Conservation (phyloP, 2,888 invertebrate species). For the Nematopogon swammerdamellus region DNA sequence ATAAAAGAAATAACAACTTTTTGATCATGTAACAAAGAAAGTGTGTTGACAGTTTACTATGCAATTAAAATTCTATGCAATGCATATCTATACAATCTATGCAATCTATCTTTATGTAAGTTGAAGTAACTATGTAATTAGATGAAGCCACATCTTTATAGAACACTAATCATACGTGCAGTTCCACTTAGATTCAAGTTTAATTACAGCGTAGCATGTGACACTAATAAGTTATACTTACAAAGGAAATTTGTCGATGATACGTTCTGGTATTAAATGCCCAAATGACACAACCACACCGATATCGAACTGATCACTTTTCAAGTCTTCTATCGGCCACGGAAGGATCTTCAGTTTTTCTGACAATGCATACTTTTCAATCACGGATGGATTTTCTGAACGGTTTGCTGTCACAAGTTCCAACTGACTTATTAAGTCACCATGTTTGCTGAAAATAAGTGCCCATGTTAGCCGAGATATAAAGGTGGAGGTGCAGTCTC, state of each 20-base stretch:
- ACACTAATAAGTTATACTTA: conserved; percentile 52
- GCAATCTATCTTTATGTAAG: no score
- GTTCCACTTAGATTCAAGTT: no score
- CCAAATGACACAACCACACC: conserved; percentile 95
- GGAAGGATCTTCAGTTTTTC: conserved; percentile 57
- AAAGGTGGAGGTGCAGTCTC: no score
- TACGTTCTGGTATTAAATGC: conserved; percentile 73
- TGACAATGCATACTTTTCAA: conserved; percentile 65
- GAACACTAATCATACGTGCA: background rate
- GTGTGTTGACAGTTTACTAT: no score
- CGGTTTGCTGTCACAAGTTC: conserved; percentile 71
- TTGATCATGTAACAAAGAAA: no score
- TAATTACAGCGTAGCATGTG: no score
- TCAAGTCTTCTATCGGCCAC: conserved; percentile 61
- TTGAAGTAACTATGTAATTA: no score
- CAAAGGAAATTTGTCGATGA: conserved; percentile 79
- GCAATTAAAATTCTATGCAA: no score
- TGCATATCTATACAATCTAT: no score
- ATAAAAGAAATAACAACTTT: no score
- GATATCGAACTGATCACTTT: conserved; percentile 64
- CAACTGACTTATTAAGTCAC: conserved; percentile 47
- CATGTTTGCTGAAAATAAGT: conserved; percentile 48
- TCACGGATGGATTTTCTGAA: conserved; percentile 55
- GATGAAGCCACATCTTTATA: no score
- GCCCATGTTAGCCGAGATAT: no score